Base-by-base conservation (phyloP, 2,113 vertebrate genomes). In the Microcebus jonahi region DNA sequence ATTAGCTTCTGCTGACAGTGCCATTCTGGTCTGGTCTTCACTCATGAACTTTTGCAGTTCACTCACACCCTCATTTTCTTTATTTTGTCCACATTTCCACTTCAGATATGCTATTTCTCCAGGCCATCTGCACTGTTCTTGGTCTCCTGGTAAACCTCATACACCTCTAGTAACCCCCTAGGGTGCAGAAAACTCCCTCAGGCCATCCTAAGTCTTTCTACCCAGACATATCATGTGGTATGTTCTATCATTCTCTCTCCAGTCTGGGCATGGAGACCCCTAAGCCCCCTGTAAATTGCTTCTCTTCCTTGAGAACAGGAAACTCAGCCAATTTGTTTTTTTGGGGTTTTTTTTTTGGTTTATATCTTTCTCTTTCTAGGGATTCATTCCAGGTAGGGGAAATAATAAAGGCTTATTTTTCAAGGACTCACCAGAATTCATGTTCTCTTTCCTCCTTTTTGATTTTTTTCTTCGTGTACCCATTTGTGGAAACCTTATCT, bases 201-300 rank as follows among this genome's bases (percentile, higher is more conserved):
- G 14, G 7, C 8, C 59, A 42, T 59, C 50, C 21, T 14, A 76
- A 6, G 5, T 75, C 13, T 82, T 91, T 91, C 48, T 88, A 8
- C 2, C 27, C 34, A n/a, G 29, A 42, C 21, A 34, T 3, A 34
- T 63, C 42, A 23, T 1, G 6, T 25, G 45, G 31, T 5, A 0
- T 34, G 42, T 65, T 42, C 55, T 42, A 42, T 21, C 21, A 1
- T 13, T 75, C 5, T 13, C 18, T 75, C 25, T 25, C 0, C 48
- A 76, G 11, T 34, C 27, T 48, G 65, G 3, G 45, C 27, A 34
- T 13, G 70, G 39, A 18, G 18, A 76, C 27, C 5, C 8, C 59
- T 9, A 18, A 8, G 27, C 70, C 8, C 20, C 34, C 42, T 42
- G 18, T 8, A 57, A 45, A 36, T 8, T 57, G 27, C 48, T 45